phyloP scores from a whole-genome alignment of 1,140 invertebrate genomes.

The Pinna nobilis region DNA sequence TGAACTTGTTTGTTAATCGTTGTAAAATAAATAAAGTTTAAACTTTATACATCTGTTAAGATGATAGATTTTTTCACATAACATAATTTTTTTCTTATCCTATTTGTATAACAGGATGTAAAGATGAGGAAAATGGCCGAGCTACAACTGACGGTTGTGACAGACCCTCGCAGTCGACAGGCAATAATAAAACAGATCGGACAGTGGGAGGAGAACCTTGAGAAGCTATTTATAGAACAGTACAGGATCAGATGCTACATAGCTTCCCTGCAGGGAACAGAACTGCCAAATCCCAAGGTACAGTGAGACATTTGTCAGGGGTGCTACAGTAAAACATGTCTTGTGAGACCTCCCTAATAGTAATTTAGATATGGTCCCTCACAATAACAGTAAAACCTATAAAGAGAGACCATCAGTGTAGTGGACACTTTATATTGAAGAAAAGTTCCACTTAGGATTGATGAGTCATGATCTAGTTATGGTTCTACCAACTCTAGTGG shows the following conservation, averaged over 20 bases:
- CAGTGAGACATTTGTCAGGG: conserved; percentile 33
- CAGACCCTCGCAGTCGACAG: conserved; percentile 91
- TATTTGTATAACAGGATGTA: conserved; percentile 83
- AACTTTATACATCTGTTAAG: too few species aligned
- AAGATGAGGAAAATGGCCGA: conserved; percentile 99
- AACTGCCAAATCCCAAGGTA: conserved; percentile 98
- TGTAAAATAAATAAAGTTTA: too few species aligned
- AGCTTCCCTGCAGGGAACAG: conserved; percentile 95
- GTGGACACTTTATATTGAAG: too few species aligned
- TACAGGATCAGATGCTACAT: conserved; percentile 97
- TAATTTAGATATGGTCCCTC: neutral
- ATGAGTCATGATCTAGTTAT: too few species aligned
- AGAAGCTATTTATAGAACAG: conserved; percentile 96
- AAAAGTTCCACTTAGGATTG: too few species aligned
- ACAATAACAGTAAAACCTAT: too few species aligned
- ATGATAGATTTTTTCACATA: neutral
- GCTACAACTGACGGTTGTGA: conserved; percentile 94
- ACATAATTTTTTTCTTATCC: neutral
- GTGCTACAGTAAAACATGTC: neutral
- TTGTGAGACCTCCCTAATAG: neutral
- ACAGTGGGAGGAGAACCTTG: conserved; percentile 97
- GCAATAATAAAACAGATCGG: conserved; percentile 94
- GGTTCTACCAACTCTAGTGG: too few species aligned
- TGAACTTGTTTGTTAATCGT: too few species aligned
- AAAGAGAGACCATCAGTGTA: too few species aligned